phyloP scores from a whole-genome alignment of 2,113 vertebrate genomes.

The Gila orcuttii region DNA sequence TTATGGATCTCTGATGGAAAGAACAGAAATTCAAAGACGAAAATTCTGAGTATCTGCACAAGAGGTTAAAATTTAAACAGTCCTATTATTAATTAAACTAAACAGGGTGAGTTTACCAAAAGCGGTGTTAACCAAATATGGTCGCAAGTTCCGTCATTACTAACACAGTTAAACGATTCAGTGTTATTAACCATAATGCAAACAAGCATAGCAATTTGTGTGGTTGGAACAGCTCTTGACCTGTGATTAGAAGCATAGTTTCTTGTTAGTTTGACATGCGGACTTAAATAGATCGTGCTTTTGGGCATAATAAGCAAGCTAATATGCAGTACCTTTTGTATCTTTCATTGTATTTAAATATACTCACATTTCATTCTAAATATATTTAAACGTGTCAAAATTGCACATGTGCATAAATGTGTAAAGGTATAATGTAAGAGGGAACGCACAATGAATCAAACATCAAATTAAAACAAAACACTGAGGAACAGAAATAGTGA shows the following conservation, averaged over 20 bases:
- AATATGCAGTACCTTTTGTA: too few species aligned
- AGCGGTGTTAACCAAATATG: not conserved
- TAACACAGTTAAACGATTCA: not conserved
- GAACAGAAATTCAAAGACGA: not conserved
- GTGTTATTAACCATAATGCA: too few species aligned
- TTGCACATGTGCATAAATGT: too few species aligned
- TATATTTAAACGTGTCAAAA: too few species aligned
- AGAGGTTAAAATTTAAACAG: not conserved
- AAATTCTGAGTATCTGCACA: not conserved
- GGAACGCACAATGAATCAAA: not conserved
- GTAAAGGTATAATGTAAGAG: not conserved
- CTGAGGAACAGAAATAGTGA: not conserved
- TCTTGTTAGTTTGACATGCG: too few species aligned
- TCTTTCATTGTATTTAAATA: too few species aligned
- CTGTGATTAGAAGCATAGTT: too few species aligned
- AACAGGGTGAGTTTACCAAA: not conserved
- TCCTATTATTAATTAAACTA: not conserved
- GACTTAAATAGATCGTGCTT: too few species aligned
- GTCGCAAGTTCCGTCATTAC: not conserved
- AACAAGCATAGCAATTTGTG: too few species aligned
- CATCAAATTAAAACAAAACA: not conserved
- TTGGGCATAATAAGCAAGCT: too few species aligned
- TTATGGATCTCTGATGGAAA: slow-evolving; percentile 83
- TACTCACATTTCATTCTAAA: too few species aligned
- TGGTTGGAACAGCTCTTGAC: too few species aligned